Base-by-base conservation (phyloP, 2,797 vertebrate species). In the Prunella strophiata region DNA sequence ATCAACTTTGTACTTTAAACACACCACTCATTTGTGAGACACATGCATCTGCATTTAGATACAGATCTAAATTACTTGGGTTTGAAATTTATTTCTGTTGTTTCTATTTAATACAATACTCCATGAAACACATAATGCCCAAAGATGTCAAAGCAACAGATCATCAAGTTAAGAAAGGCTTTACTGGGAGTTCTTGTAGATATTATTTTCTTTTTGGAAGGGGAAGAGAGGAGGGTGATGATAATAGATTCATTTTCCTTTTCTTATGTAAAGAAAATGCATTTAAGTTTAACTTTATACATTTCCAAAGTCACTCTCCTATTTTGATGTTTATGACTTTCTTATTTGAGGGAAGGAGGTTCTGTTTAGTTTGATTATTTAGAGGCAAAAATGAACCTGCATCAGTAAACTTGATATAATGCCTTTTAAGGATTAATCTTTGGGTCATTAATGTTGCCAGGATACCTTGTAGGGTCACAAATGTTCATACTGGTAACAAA, bases 1-100 rank as follows among this genome's bases (percentile, higher is more conserved):
- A 99, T 99, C 99, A 99, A 98, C 98, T 96, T 93, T 95, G 97
- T 98, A 97, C 98, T 98, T 98, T 98, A 98, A 98, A 97, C 97
- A 98, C 80, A 98, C 97, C 95, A 96, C 94, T 96, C 94, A 96
- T 96, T 97, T 98, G 97, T 78, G 74, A 95, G 97, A 89, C 92
- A 96, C 94, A 79, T 76, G 85, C 96, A 96, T 97, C 96, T 97
- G 80, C 95, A 50, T 95, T 97, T 94, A 92, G 73, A 78, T 93
- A 81, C 7, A 78, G 63, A 73, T 93, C 89, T 74, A 68, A 87
- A 93, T 96, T 91, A 93, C 88, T 84, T 89, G 81, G 47, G 32
- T 75, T 75, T 81, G 52, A 57, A 74, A 78, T 66, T 55, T 38
- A 52, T 80, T 75, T 55, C 32, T 81, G 42, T 59, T 89, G 59